Base-by-base conservation (phyloP, 2,888 invertebrate genomes). In the Crepidodera aurea region DNA sequence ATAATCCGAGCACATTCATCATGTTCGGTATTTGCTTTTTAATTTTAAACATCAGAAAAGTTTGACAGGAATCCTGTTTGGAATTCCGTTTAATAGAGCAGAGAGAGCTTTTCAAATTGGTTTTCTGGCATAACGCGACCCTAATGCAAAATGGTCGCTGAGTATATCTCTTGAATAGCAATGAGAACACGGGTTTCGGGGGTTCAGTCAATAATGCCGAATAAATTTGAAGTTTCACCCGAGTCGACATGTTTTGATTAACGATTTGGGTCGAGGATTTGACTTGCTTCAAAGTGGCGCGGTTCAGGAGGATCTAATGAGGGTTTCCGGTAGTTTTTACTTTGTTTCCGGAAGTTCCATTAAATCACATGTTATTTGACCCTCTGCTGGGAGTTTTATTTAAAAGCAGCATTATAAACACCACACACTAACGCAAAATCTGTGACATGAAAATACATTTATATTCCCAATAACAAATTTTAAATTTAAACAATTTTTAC, bases 11-110 rank as follows among this genome's bases (percentile, higher is more conserved):
- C 29, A 32, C 44, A 55, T 53, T 53, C 40, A 53, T 53, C 53
- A 53, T 53, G 40, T 53, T 53, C 22, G 53, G 53, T 27, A 53
- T 56, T 27, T 44, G 18, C 10, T 62, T 60, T 58, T 60, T 50
- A 60, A 60, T 60, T 60, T 60, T 34, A 40, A 46, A 56, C 56
- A 56, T 34, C 39, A 51, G 59, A 53, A 51, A 59, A 53, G 59
- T 51, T 53, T 34, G 44, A 59, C 51, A 50, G 50, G 60, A 60
- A 60, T 60, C 54, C 57, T 46, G 44, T 62, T 53, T 51, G 68
- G 65, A 65, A 70, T 72, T 71, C 54, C 56, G 60, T 66, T 65
- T 64, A 64, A 62, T 51, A 58, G 46, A 32, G 56, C 53, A 54
- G 50, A 55, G 55, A 51, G 59, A 44, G 64, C 67, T 60, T 61